Evolutionary conservation across 2,113 vertebrate species (phyloP), one percentile per base, ranked within the genome.

Genomic region (Leucopternis melanops): DNA sequence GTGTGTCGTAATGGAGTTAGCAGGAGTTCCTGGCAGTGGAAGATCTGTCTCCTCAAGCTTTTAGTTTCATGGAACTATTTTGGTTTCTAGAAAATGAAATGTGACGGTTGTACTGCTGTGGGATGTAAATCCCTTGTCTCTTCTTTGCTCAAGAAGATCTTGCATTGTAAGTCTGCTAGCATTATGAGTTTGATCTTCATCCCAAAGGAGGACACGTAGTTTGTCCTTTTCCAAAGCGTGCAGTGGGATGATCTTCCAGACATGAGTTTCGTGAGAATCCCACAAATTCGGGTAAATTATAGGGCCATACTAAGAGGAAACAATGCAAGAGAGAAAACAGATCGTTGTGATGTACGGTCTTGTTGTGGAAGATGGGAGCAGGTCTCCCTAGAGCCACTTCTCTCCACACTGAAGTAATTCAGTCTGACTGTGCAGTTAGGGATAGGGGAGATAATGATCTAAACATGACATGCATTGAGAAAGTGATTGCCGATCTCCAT

Each of bases 271-370:
- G 1, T 32, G 58, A 45, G 59, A 83, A 66, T 50, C 17, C 42
- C 59, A 70, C 9, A 19, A 19, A 4, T 20, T 34, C 44, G 47
- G 11, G 12, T 47, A 36, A 55, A 16, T 21, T 6, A 8, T 6
- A 8, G 44, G 26, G 42, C 29, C 40, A 7, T 5, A 1, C 6
- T 4, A 18, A 34, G 50, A 34, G 34, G 42, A 55, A 50, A 40
- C 8, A 36, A 3, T 5, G 3, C 34, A 54, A 9, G 22, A 21
- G 47, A 44, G 81, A 59, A 57, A 57, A 10, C 2, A 49, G 79
- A 8, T 52, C 0, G 1, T 10, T 44, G 55, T 19, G 26, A 27
- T 3, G 1, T 26, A 6, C 1, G 2, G 52, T 70, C 25, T 14
- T 71, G 31, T 22, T 32, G 42, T 65, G 52, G 67, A 40, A 29